phyloP scores from a whole-genome alignment of 2,113 vertebrate genomes.

The Dicrurus megarhynchus region DNA sequence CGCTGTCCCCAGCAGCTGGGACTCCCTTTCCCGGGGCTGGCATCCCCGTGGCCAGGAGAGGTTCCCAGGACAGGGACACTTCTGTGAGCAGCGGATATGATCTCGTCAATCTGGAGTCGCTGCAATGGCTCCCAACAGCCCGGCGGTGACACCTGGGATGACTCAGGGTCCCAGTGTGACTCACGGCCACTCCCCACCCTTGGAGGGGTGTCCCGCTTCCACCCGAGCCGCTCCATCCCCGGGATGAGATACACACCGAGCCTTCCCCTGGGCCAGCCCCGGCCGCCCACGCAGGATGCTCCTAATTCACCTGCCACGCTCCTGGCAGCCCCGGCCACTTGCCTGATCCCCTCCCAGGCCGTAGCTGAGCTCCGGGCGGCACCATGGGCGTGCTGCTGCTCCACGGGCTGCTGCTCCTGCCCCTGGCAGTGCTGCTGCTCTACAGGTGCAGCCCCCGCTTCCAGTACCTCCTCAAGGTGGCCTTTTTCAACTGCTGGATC shows the following conservation, averaged over 20 bases:
- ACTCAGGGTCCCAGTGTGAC: neutral
- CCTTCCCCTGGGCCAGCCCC: slow-evolving; percentile 13
- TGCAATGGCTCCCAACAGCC: neutral
- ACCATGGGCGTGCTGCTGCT: neutral
- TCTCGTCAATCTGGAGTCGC: fast-evolving
- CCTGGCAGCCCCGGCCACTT: neutral
- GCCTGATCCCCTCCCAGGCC: fast-evolving
- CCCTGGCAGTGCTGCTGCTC: neutral
- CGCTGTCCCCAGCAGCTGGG: neutral
- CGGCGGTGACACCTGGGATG: neutral
- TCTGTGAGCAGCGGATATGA: neutral
- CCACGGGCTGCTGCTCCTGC: neutral
- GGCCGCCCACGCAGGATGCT: neutral
- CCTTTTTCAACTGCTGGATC: slow-evolving; percentile 39
- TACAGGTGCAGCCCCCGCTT: neutral
- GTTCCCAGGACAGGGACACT: neutral
- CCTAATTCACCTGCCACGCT: neutral
- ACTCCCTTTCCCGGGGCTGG: neutral
- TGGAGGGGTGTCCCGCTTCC: neutral
- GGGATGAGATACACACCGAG: neutral
- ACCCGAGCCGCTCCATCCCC: neutral
- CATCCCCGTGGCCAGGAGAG: neutral
- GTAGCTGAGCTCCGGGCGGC: neutral
- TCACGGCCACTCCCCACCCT: neutral
- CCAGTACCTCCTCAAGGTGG: slow-evolving; percentile 31